Base-by-base conservation (phyloP, 2,888 invertebrate species). In the Patella pellucida region DNA sequence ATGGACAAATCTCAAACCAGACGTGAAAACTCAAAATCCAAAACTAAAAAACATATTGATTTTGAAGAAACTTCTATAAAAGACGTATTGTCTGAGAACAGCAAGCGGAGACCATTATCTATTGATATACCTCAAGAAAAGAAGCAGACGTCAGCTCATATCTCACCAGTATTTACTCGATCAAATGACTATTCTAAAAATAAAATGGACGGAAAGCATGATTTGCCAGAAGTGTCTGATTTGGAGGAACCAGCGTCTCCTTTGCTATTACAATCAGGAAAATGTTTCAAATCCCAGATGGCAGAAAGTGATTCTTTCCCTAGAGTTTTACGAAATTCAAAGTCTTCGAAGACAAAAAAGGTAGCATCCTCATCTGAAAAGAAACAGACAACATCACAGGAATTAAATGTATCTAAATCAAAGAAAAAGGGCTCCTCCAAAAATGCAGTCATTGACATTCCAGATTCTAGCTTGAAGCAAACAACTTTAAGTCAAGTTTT, bases 401-500 rank as follows among this genome's bases (percentile, higher is more conserved):
- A 27, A 31, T 27, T 31, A 31, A 71, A 16, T 52, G 23, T 16
- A 19, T n/a, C 41, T 23, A 62, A 56, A 14, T 72, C 72, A 12
- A 56, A 72, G 62, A 67, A 72, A 19, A 56, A 51, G 31, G 62
- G 41, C 31, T 67, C 56, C 50, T 50, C 62, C 16, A 62, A n/a
- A 19, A 41, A 50, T 56, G 41, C 12, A 27, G 15, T n/a, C 12
- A 75, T 70, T 62, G 71, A 71, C 68, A 52, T 56, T 51, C 62
- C 56, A 19, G 67, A 69, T 41, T 16, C 51, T 52, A 73, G 77
- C 68, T 77, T 68, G 12, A 73, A 76, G 41, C 85, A 84, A 68
- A 83, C 79, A 9, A 85, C 84, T 14, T 74, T 85, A 12, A 85
- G 84, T 68, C 83, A 84, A 76, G 79, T 78, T 14, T 82, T 85